phyloP scores from a whole-genome alignment of 2,113 vertebrate species.

The Calidris pugnax region DNA sequence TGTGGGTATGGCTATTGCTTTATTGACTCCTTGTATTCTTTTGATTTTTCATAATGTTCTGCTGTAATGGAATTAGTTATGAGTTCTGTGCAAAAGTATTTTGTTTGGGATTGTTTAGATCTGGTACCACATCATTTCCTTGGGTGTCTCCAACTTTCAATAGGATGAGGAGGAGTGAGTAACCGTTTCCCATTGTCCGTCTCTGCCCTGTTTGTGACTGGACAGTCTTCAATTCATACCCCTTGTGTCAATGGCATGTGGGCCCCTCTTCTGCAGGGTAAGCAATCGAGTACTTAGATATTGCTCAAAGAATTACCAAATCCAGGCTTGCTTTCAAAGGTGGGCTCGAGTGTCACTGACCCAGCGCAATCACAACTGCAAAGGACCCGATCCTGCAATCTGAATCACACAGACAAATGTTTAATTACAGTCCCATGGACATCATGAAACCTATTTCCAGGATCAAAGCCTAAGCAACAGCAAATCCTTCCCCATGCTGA shows the following conservation, averaged over 20 bases:
- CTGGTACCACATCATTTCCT: background rate
- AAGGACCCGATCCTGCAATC: background rate
- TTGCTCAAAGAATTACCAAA: background rate
- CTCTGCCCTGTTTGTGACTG: background rate
- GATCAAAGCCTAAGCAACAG: background rate
- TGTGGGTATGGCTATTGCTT: background rate
- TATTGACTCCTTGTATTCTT: background rate
- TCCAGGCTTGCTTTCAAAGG: background rate
- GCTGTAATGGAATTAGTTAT: background rate
- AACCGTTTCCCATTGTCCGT: background rate
- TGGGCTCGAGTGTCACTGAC: background rate
- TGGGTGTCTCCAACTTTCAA: background rate
- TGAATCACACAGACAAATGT: background rate
- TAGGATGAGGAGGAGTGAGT: background rate
- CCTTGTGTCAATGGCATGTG: background rate
- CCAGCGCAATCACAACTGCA: background rate
- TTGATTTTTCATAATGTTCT: background rate
- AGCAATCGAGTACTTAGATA: background rate
- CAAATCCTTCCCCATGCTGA: background rate
- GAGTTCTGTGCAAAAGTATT: background rate
- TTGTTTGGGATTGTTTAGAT: background rate
- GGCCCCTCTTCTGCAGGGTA: background rate
- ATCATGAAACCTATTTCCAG: background rate
- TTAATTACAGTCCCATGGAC: background rate
- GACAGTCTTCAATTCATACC: background rate